These are phyloP conservation scores for Priocnemis perturbator DNA, from an alignment of 2,888 invertebrate species.

Conservation along the genomic window DNA sequence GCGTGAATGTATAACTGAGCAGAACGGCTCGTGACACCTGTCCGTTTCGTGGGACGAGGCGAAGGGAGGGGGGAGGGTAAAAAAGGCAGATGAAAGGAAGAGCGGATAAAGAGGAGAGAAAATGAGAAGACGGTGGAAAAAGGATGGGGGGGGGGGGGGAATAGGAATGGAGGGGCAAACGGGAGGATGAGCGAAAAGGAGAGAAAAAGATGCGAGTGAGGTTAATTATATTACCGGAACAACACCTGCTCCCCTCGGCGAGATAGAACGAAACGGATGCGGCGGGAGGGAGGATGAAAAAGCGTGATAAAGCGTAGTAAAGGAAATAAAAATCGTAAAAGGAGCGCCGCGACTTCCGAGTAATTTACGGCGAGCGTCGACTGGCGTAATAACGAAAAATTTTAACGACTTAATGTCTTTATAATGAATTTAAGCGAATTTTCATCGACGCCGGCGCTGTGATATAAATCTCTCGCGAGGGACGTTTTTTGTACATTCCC, in stretches of 20 bases:
- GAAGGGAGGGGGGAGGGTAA: no score
- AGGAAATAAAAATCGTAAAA: background rate
- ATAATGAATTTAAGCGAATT: background rate
- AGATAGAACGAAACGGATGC: background rate
- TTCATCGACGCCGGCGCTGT: background rate
- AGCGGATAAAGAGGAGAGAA: no score
- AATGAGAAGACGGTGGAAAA: background rate
- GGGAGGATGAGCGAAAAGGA: background rate
- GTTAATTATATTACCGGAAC: constrained; percentile 9
- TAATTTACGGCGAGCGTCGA: background rate
- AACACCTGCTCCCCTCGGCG: constrained; percentile 8
- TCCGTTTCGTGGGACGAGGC: background rate
- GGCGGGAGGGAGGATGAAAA: background rate
- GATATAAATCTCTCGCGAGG: no score
- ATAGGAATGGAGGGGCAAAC: background rate
- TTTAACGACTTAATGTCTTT: background rate
- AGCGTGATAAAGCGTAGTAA: background rate
- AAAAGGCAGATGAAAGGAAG: no score
- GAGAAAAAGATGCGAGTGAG: background rate
- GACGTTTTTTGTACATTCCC: no score
- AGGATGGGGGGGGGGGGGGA: background rate
- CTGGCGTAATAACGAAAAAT: background rate
- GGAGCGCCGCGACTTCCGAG: background rate
- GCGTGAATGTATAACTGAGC: background rate
- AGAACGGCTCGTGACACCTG: constrained; percentile 6